Conservation (phyloP, 2,113 vertebrate species). For the Neolamprologus brichardi region DNA sequence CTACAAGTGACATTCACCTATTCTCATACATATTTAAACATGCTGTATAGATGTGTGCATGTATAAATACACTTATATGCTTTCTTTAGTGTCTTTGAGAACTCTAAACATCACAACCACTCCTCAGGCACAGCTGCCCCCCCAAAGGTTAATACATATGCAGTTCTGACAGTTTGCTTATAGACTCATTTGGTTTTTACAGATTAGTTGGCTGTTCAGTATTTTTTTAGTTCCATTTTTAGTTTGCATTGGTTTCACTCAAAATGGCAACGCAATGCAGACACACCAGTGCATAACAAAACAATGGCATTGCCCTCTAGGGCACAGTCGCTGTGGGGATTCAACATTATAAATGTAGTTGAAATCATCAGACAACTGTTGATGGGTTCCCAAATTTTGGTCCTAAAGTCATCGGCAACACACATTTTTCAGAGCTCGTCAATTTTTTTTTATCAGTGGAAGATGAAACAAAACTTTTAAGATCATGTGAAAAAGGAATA, state of each 20-base stretch:
- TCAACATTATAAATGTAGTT: rapidly evolving
- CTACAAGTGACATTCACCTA: background rate
- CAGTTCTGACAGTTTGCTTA: background rate
- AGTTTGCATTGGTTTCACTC: background rate
- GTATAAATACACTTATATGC: background rate
- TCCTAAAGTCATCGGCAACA: background rate
- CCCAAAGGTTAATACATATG: background rate
- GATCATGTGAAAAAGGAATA: background rate
- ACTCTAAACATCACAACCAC: background rate
- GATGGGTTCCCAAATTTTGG: background rate
- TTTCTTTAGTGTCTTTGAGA: background rate
- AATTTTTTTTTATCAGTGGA: background rate
- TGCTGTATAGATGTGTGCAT: background rate
- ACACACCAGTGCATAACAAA: background rate
- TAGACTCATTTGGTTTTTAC: background rate
- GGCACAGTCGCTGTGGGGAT: background rate
- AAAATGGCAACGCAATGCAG: background rate
- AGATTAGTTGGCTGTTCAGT: background rate
- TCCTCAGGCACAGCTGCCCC: background rate
- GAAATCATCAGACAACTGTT: background rate
- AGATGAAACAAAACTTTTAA: background rate
- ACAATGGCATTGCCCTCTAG: background rate
- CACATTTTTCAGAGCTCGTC: background rate
- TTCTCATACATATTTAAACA: background rate
- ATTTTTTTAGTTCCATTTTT: background rate